Evolutionary conservation across 2,113 vertebrate species (phyloP).

Genomic region (Puffinus mauretanicus): DNA sequence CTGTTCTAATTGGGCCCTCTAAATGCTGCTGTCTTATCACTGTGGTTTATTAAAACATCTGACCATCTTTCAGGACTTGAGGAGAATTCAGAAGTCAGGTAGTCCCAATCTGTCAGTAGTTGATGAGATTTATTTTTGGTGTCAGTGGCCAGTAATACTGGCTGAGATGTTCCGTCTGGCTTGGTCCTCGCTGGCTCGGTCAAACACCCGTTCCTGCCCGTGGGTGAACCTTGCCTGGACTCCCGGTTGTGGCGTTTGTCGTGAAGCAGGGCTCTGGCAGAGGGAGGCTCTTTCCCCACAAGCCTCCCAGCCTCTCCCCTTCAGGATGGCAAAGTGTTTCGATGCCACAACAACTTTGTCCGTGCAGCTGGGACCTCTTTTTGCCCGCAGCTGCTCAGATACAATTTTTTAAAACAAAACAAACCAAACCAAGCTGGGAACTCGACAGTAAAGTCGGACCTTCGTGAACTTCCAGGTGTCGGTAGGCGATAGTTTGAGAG

Average conservation of each 20-base stretch:
- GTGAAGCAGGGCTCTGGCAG: neutral
- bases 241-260: neutral
- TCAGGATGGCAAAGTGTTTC: neutral
- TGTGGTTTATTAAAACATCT: neutral
- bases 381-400: neutral
- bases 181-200: neutral
- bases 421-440: neutral
- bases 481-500: neutral
- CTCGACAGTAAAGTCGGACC: accelerated
- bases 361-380: neutral
- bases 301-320: neutral
- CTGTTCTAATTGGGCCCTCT: neutral
- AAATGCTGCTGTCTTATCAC: neutral
- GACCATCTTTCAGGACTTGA: neutral
- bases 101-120: neutral
- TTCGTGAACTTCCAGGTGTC: neutral
- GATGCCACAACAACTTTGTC: accelerated
- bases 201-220: accelerated
- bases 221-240: neutral
- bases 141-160: accelerated
- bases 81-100: neutral
- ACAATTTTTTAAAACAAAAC: neutral
- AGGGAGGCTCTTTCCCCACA: neutral
- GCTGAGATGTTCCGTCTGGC: neutral
- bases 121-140: neutral